phyloP scores from a whole-genome alignment of 2,797 vertebrate genomes.

The Melanotaenia nigrans region DNA sequence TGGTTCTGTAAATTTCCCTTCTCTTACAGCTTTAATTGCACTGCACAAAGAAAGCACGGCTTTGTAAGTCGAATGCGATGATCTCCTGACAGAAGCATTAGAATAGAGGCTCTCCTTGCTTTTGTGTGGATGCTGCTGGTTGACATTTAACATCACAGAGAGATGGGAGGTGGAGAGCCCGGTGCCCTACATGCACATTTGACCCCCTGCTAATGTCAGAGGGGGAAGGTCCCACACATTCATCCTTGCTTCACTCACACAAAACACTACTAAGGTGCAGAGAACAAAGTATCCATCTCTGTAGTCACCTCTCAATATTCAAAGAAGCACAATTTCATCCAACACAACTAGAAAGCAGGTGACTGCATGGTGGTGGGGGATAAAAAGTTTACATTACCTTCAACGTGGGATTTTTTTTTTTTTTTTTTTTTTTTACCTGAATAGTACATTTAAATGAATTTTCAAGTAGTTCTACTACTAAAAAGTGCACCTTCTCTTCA shows the following conservation, averaged over 20 bases:
- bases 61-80: slow-evolving; percentile 60
- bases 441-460: background rate
- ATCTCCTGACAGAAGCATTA: slow-evolving; percentile 69
- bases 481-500: background rate
- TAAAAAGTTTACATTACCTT: background rate
- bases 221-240: slow-evolving; percentile 72
- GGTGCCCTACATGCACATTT: slow-evolving; percentile 84
- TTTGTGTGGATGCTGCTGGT: slow-evolving; percentile 71
- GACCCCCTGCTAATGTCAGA: slow-evolving; percentile 83
- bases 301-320: slow-evolving; percentile 29
- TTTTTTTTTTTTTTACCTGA: background rate
- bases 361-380: background rate
- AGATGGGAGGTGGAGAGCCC: slow-evolving; percentile 83
- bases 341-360: background rate
- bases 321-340: background rate
- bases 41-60: slow-evolving; percentile 61
- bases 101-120: slow-evolving; percentile 74
- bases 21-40: slow-evolving; percentile 72
- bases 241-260: slow-evolving; percentile 57
- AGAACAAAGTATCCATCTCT: slow-evolving; percentile 22
- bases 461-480: slow-evolving; percentile 1
- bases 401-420: background rate
- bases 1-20: slow-evolving; percentile 66
- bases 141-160: slow-evolving; percentile 87
- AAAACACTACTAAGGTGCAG: slow-evolving; percentile 49